Conservation (phyloP, 2,113 vertebrate species). For the Oreotrochilus melanogaster region DNA sequence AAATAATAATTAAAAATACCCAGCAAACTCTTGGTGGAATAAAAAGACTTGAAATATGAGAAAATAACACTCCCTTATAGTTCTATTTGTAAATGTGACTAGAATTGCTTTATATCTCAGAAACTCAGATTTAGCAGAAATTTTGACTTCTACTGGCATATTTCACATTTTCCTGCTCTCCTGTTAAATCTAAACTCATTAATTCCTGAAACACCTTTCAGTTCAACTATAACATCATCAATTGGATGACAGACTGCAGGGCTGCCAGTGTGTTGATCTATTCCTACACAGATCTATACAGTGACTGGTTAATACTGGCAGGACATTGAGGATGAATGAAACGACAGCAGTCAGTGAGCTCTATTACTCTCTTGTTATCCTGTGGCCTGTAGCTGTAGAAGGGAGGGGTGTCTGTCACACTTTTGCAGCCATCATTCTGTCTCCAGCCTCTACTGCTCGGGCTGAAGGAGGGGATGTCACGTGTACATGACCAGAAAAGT, state of each 20-base stretch:
- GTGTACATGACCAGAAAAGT: background rate
- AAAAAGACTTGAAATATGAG: background rate
- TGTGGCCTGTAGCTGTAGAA: background rate
- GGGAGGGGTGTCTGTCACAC: background rate
- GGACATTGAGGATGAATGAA: constrained; percentile 4
- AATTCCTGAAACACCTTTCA: background rate
- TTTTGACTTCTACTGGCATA: background rate
- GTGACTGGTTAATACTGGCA: background rate
- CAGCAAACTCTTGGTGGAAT: background rate
- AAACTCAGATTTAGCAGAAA: background rate
- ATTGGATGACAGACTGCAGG: constrained; percentile 5
- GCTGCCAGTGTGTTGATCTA: background rate
- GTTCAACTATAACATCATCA: background rate
- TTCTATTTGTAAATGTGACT: background rate
- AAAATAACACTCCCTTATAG: background rate
- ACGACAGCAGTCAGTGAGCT: background rate
- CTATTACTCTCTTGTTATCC: constrained; percentile 16
- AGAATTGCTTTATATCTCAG: background rate
- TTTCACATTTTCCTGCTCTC: background rate
- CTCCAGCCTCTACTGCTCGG: background rate
- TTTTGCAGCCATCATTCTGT: background rate
- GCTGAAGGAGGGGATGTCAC: background rate
- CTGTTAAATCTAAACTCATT: background rate
- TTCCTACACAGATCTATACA: background rate
- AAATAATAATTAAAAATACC: background rate